Conservation (phyloP, 1,140 invertebrate genomes). For the Archegozetes longisetosus region DNA sequence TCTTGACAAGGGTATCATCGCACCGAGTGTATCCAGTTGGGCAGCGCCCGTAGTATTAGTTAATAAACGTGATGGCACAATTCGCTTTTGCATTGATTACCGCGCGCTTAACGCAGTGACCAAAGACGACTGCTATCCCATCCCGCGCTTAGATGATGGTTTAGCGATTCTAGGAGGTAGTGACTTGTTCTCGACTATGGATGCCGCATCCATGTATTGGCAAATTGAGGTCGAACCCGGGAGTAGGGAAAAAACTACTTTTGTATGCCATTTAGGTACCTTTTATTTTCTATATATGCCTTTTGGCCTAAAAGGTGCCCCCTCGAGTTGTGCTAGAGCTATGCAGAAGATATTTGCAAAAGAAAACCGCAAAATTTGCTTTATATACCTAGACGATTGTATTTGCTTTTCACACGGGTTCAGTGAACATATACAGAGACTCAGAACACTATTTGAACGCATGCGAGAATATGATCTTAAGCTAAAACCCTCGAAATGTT, state of each 20-base stretch:
- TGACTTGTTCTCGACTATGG: slow-evolving; percentile 5
- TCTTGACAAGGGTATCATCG: slow-evolving; percentile 4
- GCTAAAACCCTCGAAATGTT: no score
- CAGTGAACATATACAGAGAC: no score
- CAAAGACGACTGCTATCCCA: slow-evolving; percentile 33
- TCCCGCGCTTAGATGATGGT: slow-evolving; percentile 31
- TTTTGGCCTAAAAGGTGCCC: no score
- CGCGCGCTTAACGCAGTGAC: slow-evolving; percentile 31
- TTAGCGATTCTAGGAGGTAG: background rate
- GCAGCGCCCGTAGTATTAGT: slow-evolving; percentile 31
- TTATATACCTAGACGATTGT: no score
- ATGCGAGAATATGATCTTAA: no score
- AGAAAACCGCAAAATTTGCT: no score
- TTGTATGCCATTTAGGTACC: no score
- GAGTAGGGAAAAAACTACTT: slow-evolving; percentile 11
- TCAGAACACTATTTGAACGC: no score
- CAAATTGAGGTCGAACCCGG: slow-evolving; percentile 3
- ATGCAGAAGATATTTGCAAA: no score
- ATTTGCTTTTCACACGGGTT: no score
- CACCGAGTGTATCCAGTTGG: slow-evolving; percentile 25
- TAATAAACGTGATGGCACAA: slow-evolving; percentile 31
- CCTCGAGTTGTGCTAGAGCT: no score
- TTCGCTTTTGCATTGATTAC: slow-evolving; percentile 33
- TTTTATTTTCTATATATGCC: no score
- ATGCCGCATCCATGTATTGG: slow-evolving; percentile 10